Conservation (phyloP, 2,797 vertebrate species). For the Aselliscus stoliczkanus region DNA sequence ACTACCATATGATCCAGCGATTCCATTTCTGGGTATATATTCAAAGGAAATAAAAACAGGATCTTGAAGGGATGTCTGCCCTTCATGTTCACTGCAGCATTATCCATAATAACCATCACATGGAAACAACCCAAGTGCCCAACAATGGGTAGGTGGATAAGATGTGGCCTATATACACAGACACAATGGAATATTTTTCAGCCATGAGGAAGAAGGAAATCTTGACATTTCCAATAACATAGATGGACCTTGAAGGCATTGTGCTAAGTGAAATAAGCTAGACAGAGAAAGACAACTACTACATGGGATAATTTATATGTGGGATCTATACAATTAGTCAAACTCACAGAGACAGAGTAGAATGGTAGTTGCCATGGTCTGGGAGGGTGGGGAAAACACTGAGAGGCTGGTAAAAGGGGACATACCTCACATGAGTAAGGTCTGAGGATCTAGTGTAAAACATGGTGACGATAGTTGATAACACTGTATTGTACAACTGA, state of each 20-base stretch:
- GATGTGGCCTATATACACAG: neutral
- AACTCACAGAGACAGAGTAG: neutral
- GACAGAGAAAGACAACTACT: neutral
- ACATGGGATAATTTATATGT: neutral
- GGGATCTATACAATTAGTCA: neutral
- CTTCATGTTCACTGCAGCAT: neutral
- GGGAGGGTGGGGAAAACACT: neutral
- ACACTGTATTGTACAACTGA: no score
- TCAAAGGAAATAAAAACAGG: neutral
- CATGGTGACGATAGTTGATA: neutral
- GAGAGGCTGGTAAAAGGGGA: neutral
- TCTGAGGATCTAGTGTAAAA: neutral
- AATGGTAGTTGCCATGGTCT: neutral
- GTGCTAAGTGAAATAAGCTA: neutral
- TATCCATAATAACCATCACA: no score
- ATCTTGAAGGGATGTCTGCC: neutral
- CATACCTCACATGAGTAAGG: no score
- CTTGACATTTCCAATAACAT: neutral
- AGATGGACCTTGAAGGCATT: neutral
- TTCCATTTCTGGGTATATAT: neutral
- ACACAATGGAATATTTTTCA: neutral
- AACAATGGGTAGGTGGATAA: neutral
- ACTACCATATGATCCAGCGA: neutral
- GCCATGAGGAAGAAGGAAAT: neutral
- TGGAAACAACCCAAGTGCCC: neutral